Conservation (phyloP, 1,140 invertebrate genomes). For the Heliconius eleuchia region DNA sequence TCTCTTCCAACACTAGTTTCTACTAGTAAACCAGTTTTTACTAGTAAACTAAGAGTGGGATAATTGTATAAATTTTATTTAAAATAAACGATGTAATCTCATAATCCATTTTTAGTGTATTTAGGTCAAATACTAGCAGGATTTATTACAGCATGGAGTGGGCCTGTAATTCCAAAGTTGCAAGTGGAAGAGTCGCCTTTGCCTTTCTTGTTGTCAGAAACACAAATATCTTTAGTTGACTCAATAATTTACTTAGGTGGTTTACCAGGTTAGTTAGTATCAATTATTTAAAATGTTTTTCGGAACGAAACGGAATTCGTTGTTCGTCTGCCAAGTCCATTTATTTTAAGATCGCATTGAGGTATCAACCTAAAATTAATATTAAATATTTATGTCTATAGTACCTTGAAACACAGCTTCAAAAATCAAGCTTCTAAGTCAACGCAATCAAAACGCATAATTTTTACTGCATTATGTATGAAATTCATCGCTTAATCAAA, state of each 20-base stretch:
- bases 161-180: conserved; percentile 47
- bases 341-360: too few relatives aligned
- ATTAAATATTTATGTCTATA: too few relatives aligned
- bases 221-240: conserved; percentile 34
- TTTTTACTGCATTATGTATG: too few relatives aligned
- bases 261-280: conserved; percentile 39
- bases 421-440: too few relatives aligned
- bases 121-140: conserved; percentile 46
- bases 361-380: too few relatives aligned
- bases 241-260: conserved; percentile 42
- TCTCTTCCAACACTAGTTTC: not conserved
- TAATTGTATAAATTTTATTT: too few relatives aligned
- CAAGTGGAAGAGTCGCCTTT: conserved; percentile 43
- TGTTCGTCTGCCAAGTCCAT: too few relatives aligned
- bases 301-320: too few relatives aligned
- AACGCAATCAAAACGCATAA: too few relatives aligned
- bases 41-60: too few relatives aligned
- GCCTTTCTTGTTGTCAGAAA: conserved; percentile 36
- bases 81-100: not conserved
- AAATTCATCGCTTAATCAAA: too few relatives aligned
- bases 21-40: not conserved
- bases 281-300: conserved; percentile 56
- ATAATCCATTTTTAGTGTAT: conserved; percentile 49
- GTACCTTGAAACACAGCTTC: too few relatives aligned
- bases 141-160: conserved; percentile 45